Conservation (phyloP, 2,888 invertebrate genomes). For the Hipparchia semele region DNA sequence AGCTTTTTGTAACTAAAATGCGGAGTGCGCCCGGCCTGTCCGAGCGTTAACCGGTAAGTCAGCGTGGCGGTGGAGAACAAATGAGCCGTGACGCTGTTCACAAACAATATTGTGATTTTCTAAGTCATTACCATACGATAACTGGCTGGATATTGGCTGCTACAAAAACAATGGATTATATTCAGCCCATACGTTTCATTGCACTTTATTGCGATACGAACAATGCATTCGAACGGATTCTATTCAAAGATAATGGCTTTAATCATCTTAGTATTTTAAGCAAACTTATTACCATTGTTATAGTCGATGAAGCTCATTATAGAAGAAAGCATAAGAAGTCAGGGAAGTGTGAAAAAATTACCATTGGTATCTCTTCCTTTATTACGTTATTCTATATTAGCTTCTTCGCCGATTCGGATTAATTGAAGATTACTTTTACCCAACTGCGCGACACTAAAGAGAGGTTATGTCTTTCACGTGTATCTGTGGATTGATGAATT, state of each 20-base stretch:
- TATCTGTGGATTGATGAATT: too few relatives aligned
- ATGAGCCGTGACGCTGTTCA: slow-evolving; percentile 62
- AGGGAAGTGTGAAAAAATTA: too few relatives aligned
- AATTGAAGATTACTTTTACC: too few relatives aligned
- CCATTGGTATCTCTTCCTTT: too few relatives aligned
- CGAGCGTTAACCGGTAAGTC: slow-evolving; percentile 42
- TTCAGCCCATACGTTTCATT: slow-evolving; percentile 25
- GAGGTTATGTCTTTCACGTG: too few relatives aligned
- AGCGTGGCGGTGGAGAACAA: slow-evolving; percentile 40
- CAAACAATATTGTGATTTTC: slow-evolving; percentile 45
- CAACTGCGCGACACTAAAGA: too few relatives aligned
- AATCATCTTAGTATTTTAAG: slow-evolving; percentile 12
- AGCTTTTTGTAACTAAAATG: too few relatives aligned
- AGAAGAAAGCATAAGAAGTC: slow-evolving; percentile 24
- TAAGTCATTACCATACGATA: slow-evolving; percentile 54
- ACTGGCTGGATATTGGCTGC: slow-evolving; percentile 40
- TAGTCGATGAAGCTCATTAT: not conserved
- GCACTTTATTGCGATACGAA: slow-evolving; percentile 18
- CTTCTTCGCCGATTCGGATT: too few relatives aligned
- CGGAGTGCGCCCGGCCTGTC: too few relatives aligned
- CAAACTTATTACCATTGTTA: slow-evolving; percentile 11
- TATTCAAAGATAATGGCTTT: slow-evolving; percentile 18
- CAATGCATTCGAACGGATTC: slow-evolving; percentile 16
- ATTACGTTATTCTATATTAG: too few relatives aligned
- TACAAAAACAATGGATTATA: slow-evolving; percentile 35